Evolutionary conservation across 2,113 vertebrate genomes (phyloP).

Genomic region (Acanthochromis polyacanthus): DNA sequence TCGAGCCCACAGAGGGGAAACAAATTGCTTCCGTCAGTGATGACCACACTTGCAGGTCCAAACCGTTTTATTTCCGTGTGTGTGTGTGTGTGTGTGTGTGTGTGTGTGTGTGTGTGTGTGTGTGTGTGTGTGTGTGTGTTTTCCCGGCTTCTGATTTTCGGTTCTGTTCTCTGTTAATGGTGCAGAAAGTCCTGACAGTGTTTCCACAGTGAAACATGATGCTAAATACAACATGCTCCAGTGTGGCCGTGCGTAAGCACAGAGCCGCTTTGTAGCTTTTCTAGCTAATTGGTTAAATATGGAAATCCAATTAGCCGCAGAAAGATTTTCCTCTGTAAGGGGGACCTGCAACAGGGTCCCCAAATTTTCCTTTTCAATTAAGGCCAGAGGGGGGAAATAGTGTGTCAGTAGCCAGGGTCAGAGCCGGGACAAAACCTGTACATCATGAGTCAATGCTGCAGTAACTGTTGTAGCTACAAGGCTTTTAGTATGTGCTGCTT

Average conservation of each 20-base stretch:
- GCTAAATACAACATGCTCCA: conserved; percentile 82
- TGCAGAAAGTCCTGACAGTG: conserved; percentile 83
- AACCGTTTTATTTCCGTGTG: conserved; percentile 48
- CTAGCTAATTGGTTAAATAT: conserved; percentile 86
- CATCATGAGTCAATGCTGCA: neutral
- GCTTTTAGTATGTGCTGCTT: too few relatives aligned
- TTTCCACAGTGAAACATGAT: conserved; percentile 83
- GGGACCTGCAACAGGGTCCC: conserved; percentile 55
- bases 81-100: conserved; percentile 28
- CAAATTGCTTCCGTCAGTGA: conserved; percentile 97
- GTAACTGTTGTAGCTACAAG: neutral
- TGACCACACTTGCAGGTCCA: conserved; percentile 98
- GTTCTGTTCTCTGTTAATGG: conserved; percentile 87
- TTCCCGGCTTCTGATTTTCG: conserved; percentile 73
- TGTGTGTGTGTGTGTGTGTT: conserved; percentile 32
- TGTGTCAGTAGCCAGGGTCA: conserved; percentile 69
- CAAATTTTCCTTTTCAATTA: conserved; percentile 72
- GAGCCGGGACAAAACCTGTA: conserved; percentile 40
- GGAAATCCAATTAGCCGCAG: conserved; percentile 84
- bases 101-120: conserved; percentile 36
- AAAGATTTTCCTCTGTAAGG: conserved; percentile 60
- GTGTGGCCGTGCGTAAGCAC: conserved; percentile 77
- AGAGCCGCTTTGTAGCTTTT: conserved; percentile 75
- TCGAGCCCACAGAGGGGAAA: conserved; percentile 93
- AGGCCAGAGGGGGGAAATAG: conserved; percentile 54